Conservation (phyloP, 2,797 vertebrate genomes). For the Salmo trutta region DNA sequence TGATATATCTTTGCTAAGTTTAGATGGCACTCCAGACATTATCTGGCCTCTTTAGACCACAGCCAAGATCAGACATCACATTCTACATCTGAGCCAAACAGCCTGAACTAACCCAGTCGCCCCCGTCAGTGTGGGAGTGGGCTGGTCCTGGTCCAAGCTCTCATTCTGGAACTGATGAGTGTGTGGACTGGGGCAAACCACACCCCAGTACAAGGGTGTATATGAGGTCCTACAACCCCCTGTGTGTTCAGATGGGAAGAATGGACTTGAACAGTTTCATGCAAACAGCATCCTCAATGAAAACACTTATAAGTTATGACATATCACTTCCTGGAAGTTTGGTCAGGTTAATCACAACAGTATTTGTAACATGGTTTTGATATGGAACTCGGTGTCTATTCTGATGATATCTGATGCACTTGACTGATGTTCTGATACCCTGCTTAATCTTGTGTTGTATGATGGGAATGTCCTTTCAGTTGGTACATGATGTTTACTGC, state of each 20-base stretch:
- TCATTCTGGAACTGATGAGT: slow-evolving; percentile 9
- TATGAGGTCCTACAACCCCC: slow-evolving; percentile 16
- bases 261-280: slow-evolving; percentile 44
- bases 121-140: background rate
- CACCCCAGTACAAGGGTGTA: slow-evolving; percentile 14
- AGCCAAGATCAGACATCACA: background rate
- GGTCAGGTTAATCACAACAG: slow-evolving; percentile 7
- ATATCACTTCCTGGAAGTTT: background rate
- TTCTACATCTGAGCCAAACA: background rate
- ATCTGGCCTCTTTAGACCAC: slow-evolving; percentile 8
- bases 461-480: no score
- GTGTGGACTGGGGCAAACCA: slow-evolving; percentile 4
- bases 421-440: no score
- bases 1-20: slow-evolving; percentile 29
- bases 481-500: no score
- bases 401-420: no score
- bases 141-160: slow-evolving; percentile 30
- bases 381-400: background rate
- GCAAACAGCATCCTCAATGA: slow-evolving; percentile 12
- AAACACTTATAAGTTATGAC: background rate
- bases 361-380: background rate
- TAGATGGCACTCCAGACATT: background rate
- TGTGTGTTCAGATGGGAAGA: slow-evolving; percentile 15
- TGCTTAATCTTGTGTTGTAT: no score
- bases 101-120: background rate